Evolutionary conservation across 2,113 vertebrate species (phyloP).

Genomic region (Corydoras sp.): DNA sequence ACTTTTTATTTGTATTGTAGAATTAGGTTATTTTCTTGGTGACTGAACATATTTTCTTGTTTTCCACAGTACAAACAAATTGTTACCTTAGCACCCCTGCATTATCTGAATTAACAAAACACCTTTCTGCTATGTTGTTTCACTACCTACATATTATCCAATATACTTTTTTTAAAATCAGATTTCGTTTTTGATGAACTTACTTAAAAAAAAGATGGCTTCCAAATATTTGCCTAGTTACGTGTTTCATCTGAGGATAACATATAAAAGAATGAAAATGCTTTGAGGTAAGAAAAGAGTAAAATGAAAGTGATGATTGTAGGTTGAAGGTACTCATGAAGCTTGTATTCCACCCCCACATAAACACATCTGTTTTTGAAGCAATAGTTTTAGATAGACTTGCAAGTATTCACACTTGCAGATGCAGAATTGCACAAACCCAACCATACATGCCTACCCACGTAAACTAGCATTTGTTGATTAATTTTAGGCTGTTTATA

Average conservation of each 20-base stretch:
- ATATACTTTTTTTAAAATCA: conserved; percentile 12
- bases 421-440: conserved; percentile 1
- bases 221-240: conserved; percentile 12
- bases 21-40: background rate
- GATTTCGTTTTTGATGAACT: conserved; percentile 20
- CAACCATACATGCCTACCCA: background rate
- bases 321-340: conserved; percentile 31
- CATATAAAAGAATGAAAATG: conserved; percentile 25
- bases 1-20: no score
- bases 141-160: background rate
- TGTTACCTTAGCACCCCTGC: background rate
- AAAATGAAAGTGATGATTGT: conserved; percentile 30
- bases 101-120: background rate
- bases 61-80: background rate
- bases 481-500: background rate
- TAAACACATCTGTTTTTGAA: conserved; percentile 28
- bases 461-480: no score
- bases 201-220: conserved; percentile 27
- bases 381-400: conserved; percentile 4
- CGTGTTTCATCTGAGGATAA: background rate
- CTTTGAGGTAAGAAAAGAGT: conserved; percentile 25
- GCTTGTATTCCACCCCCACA: conserved; percentile 11
- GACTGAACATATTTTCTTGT: background rate
- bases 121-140: background rate
- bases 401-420: background rate